phyloP scores from a whole-genome alignment of 1,140 invertebrate species.

The Drosophila nasuta region DNA sequence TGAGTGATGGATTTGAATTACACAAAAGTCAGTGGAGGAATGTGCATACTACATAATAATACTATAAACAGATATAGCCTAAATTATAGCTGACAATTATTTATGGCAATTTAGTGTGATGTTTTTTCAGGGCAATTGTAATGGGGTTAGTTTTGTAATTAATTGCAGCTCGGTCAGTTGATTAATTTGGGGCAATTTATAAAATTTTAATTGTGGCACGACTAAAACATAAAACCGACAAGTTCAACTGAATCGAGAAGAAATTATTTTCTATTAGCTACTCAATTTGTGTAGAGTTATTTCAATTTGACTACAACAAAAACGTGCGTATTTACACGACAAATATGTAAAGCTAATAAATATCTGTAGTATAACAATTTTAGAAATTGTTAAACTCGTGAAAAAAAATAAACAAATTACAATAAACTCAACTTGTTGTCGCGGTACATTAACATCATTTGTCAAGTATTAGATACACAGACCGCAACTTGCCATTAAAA shows the following conservation, averaged over 20 bases:
- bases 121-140: conserved; percentile 18
- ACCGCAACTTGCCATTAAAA: conserved; percentile 1
- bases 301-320: no score
- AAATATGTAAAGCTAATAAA: no score
- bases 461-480: conserved; percentile 12
- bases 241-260: neutral
- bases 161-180: conserved; percentile 18
- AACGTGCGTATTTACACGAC: no score
- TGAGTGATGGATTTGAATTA: neutral
- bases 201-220: no score
- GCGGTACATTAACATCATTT: conserved; percentile 9
- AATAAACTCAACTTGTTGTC: neutral
- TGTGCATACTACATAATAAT: neutral
- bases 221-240: neutral
- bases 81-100: conserved; percentile 12
- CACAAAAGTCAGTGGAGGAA: neutral
- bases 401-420: neutral
- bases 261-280: neutral
- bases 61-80: no score
- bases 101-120: conserved; percentile 3
- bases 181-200: conserved; percentile 17
- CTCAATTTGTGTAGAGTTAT: neutral
- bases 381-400: conserved; percentile 13
- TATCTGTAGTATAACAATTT: neutral
- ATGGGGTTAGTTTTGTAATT: conserved; percentile 29